These are phyloP conservation scores for Ceyx margarethae DNA, from an alignment of 2,113 vertebrate species.

Conservation along the genomic window DNA sequence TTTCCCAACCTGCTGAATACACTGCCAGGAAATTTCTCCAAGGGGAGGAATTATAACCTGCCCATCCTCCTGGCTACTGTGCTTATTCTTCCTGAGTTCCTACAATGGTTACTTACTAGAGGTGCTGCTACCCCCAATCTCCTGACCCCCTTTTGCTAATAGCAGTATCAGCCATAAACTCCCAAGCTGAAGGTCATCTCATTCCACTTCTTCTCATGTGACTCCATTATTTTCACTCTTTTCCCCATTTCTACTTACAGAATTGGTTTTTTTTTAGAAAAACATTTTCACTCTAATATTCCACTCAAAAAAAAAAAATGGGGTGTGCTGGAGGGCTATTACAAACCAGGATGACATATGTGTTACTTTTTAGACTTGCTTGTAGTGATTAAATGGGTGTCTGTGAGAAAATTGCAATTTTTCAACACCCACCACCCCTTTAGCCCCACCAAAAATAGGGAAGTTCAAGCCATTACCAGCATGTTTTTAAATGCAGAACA, in stretches of 20 bases:
- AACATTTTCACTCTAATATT: not conserved
- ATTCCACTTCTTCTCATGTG: not conserved
- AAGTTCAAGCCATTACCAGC: not conserved
- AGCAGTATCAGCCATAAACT: not conserved
- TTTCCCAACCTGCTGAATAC: slow-evolving; percentile 10
- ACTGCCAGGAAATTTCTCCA: not conserved
- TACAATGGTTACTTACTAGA: not conserved
- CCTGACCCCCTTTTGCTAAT: not conserved
- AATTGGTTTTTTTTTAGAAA: not conserved
- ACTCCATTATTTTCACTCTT: not conserved
- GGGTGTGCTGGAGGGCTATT: not conserved
- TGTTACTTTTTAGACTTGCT: not conserved
- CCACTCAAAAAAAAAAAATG: not conserved
- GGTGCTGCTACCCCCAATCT: not conserved
- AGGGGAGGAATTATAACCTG: slow-evolving; percentile 3
- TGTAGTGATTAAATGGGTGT: not conserved
- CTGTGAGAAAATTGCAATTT: not conserved
- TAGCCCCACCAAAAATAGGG: not conserved
- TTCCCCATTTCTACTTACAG: no score
- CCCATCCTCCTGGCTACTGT: not conserved
- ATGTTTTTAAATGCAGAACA: not conserved
- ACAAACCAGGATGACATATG: not conserved
- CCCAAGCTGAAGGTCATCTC: not conserved
- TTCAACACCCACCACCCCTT: not conserved
- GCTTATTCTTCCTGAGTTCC: not conserved